Evolutionary conservation across 1,140 invertebrate species (phyloP).

Genomic region (Drosophila equinoxialis): DNA sequence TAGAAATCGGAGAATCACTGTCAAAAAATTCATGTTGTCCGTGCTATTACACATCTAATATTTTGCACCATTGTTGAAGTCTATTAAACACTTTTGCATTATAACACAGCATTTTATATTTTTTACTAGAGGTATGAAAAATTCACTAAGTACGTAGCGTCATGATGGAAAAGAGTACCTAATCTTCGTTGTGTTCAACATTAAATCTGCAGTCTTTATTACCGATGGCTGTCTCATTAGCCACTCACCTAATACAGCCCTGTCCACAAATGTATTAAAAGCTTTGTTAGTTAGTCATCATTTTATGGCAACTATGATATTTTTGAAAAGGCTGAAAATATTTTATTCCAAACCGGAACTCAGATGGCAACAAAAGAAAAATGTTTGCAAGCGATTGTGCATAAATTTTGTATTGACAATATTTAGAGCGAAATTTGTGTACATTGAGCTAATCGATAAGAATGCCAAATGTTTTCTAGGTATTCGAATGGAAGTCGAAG

Average conservation of each 20-base stretch:
- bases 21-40: no score
- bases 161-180: no score
- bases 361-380: background rate
- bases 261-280: background rate
- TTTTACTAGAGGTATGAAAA: no score
- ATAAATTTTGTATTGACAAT: constrained; percentile 11
- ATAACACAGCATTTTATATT: no score
- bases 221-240: background rate
- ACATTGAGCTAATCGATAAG: background rate
- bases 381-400: background rate
- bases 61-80: no score
- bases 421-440: background rate
- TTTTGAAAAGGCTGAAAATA: background rate
- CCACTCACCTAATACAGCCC: constrained; percentile 4
- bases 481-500: background rate
- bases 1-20: no score
- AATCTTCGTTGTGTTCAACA: no score
- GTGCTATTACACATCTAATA: no score
- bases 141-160: no score
- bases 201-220: no score
- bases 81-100: no score
- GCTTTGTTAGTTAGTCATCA: constrained; percentile 5
- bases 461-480: background rate
- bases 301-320: background rate
- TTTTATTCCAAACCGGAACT: background rate